Evolutionary conservation across 2,888 invertebrate genomes (phyloP), one percentile per base, ranked within the genome.

Genomic region (Thumatha senex): DNA sequence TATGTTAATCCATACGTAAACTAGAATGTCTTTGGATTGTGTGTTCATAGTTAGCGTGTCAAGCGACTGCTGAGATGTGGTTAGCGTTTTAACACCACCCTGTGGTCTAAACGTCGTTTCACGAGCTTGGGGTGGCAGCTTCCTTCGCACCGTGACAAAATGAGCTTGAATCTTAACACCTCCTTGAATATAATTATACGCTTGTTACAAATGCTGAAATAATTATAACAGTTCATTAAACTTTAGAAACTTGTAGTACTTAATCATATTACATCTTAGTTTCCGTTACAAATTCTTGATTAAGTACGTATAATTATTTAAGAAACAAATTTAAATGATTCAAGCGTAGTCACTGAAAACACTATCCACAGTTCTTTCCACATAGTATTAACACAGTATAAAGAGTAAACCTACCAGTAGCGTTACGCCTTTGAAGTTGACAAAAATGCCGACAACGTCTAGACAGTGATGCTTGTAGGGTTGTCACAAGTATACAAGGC

Each of bases 31-130:
- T 54, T 57, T 46, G 46, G 34, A 45, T 38, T 39, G 40, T 41
- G 39, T 44, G 33, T 39, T 18, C 12, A 14, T 45, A 48, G 33
- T 52, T 40, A 41, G 49, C 50, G 42, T 58, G 43, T 46, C 40
- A 31, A 56, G 41, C 54, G 48, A 56, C 12, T 52, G 35, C 43
- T 14, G 41, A 51, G 46, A 46, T 52, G 63, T 15, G 61, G 61
- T 63, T 65, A 54, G 55, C 63, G 47, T 39, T 48, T 54, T 46
- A 54, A 52, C 54, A 55, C 47, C 8, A 38, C 14, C 14, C 30
- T 54, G 49, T 46, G 52, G 52, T 51, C 43, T 55, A 40, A 58
- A 43, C 46, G 12, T 35, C 40, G 9, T 18, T 44, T 30, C 8
- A 43, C 29, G 4, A 12, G 36, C 5, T 40, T 48, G 47, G 47